A percentile compares a stretch with the other conserved stretches of the same genome.
Conservation (phyloP, 1,140 invertebrate species). For the Medauroidea extradentata region DNA sequence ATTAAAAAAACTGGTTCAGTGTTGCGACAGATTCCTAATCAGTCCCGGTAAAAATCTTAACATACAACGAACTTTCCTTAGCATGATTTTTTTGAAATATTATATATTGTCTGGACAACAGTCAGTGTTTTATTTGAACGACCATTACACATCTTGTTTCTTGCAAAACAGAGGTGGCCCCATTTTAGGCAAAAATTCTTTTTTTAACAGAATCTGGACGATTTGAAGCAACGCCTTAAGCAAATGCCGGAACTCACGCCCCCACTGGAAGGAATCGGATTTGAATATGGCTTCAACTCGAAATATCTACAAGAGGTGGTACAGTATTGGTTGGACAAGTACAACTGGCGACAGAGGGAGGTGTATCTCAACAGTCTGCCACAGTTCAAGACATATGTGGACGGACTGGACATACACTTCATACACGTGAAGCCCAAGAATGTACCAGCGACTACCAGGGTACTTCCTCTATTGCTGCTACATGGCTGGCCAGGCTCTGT, state of each 20-base stretch:
- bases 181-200: conserved; percentile 32
- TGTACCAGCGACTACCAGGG: conserved; percentile 39
- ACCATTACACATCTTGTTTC: conserved; percentile 15
- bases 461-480: conserved; percentile 65
- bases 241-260: conserved; percentile 46
- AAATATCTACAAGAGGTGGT: conserved; percentile 60
- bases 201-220: conserved; percentile 41
- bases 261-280: conserved; percentile 62
- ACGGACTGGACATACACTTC: conserved; percentile 72
- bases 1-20: too few relatives aligned
- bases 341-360: conserved; percentile 68
- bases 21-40: too few relatives aligned
- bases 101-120: too few relatives aligned
- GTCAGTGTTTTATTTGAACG: too few relatives aligned
- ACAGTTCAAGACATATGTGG: conserved; percentile 62
- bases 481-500: conserved; percentile 92
- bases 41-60: too few relatives aligned
- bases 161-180: conserved; percentile 37
- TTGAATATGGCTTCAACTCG: conserved; percentile 74
- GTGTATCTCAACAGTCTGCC: conserved; percentile 61
- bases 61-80: too few relatives aligned
- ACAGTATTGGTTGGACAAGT: conserved; percentile 69
- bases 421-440: conserved; percentile 53
- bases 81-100: too few relatives aligned
- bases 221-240: conserved; percentile 56